A percentile compares a stretch with the other conserved stretches of the same genome.
phyloP scores from a whole-genome alignment of 2,113 vertebrate species.

The Gallinago paraguaiae region DNA sequence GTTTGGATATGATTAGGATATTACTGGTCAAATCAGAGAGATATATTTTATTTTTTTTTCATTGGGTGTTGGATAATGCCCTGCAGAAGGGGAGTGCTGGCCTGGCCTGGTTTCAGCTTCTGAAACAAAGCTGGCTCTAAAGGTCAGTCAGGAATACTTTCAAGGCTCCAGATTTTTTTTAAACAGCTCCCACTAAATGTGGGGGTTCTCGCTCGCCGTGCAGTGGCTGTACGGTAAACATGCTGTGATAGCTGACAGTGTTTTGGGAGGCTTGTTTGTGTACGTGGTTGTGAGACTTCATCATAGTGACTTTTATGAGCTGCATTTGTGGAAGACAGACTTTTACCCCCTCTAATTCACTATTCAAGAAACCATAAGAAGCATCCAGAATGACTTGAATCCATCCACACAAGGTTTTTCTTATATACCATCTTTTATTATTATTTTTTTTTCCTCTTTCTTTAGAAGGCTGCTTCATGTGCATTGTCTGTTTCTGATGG shows the following conservation, averaged over 20 bases:
- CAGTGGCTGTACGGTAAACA: background rate
- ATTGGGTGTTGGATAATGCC: background rate
- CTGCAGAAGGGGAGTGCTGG: background rate
- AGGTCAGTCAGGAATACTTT: background rate
- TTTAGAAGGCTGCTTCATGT: background rate
- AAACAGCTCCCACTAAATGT: background rate
- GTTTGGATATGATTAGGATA: background rate
- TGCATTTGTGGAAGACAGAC: background rate
- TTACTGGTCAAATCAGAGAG: background rate
- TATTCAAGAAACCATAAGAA: background rate
- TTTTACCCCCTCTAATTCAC: background rate
- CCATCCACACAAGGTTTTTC: background rate
- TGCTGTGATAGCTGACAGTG: background rate
- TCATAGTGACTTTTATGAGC: background rate
- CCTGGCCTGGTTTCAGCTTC: background rate
- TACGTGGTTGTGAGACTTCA: background rate
- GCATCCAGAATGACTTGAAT: background rate
- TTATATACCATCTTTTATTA: background rate
- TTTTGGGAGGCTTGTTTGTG: background rate
- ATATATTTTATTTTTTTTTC: background rate
- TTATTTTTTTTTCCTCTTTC: background rate
- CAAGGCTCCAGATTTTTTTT: background rate
- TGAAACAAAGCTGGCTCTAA: background rate
- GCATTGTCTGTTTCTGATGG: background rate
- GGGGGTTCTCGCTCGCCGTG: fast-evolving